Evolutionary conservation across 2,113 vertebrate genomes (phyloP).

Genomic region (Daboia siamensis): DNA sequence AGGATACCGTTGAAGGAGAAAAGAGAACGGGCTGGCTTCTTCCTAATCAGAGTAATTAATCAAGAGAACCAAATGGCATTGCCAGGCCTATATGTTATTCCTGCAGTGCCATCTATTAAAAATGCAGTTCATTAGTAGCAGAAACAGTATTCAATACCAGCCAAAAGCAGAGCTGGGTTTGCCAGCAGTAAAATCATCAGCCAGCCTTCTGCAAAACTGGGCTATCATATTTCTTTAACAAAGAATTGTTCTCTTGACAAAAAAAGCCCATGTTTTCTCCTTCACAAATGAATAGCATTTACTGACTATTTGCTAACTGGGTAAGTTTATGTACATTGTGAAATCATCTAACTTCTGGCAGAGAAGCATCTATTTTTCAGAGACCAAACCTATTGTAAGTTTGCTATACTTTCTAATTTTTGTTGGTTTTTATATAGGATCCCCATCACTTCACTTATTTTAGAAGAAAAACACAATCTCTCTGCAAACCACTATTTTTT

Average conservation of each 20-base stretch:
- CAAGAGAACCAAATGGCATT: neutral
- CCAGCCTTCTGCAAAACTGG: too few species aligned
- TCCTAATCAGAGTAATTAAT: conserved; percentile 12
- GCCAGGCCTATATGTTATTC: fast-evolving
- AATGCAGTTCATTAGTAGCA: neutral
- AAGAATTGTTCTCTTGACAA: neutral
- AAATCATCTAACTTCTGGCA: neutral
- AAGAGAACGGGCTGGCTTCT: neutral
- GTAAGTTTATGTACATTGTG: neutral
- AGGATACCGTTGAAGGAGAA: neutral
- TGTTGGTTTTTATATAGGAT: neutral
- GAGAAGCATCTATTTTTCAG: neutral
- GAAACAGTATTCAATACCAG: fast-evolving
- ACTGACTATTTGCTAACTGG: neutral
- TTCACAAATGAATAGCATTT: neutral
- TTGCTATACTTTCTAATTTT: neutral
- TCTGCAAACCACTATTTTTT: neutral
- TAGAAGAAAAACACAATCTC: neutral
- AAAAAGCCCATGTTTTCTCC: neutral
- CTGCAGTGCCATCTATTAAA: neutral
- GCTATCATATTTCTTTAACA: neutral
- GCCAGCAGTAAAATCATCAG: neutral
- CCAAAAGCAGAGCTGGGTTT: neutral
- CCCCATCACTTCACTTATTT: neutral
- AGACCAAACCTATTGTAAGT: neutral